Evolutionary conservation across 1,140 invertebrate genomes (phyloP).

Genomic region (Epicauta chinensis): DNA sequence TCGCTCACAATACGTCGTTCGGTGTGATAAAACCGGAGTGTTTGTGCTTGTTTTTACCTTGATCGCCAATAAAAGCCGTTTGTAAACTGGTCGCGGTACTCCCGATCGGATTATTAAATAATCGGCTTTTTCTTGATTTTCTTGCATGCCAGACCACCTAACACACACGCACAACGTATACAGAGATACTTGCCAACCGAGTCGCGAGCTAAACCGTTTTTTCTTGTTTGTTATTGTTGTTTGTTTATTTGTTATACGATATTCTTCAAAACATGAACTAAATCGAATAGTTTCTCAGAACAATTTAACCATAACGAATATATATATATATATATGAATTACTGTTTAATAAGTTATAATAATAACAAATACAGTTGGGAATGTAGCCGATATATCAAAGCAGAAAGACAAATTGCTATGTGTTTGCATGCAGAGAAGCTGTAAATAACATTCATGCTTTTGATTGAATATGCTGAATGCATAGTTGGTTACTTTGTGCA

Average conservation of each 20-base stretch:
- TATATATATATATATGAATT: constrained; percentile 4
- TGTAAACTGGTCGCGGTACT: constrained; percentile 1
- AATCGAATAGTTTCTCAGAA: not conserved
- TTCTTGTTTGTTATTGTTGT: no score
- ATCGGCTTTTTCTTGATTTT: constrained; percentile 3
- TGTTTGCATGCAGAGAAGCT: constrained; percentile 1
- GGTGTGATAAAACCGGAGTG: constrained; percentile 4
- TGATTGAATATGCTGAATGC: constrained; percentile 6
- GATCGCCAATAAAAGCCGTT: not conserved
- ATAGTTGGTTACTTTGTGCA: no score
- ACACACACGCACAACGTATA: not conserved
- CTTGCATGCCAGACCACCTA: constrained; percentile 1
- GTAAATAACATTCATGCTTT: not conserved
- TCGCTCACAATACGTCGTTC: not conserved
- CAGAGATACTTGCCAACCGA: no score
- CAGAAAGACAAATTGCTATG: constrained; percentile 5
- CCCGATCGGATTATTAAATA: constrained; percentile 7
- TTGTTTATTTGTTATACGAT: no score
- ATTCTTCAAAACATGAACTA: not conserved
- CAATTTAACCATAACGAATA: constrained; percentile 1
- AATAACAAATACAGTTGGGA: not conserved
- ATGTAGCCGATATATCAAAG: constrained; percentile 5
- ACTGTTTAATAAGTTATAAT: constrained; percentile 7
- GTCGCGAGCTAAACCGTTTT: no score
- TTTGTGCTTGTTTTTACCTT: constrained; percentile 8